Percentiles rank a stretch among this genome's conserved stretches.
phyloP scores from a whole-genome alignment of 2,113 vertebrate genomes.

The Monarcha castaneiventris region DNA sequence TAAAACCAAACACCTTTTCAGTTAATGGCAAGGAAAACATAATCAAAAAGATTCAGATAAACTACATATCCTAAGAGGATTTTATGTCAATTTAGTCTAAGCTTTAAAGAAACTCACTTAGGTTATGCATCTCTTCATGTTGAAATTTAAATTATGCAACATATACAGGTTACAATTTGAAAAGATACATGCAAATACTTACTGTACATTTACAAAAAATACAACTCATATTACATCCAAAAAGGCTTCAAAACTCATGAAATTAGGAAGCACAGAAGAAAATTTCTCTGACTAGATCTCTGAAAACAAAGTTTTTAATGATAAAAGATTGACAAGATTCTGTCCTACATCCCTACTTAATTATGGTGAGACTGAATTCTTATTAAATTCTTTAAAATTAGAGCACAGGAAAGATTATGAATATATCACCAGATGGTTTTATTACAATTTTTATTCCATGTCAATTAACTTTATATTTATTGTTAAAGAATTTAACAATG shows the following conservation, averaged over 20 bases:
- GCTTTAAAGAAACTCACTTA: not conserved
- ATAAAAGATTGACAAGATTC: not conserved
- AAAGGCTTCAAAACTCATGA: not conserved
- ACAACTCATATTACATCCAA: not conserved
- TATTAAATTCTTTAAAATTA: not conserved
- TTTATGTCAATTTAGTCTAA: not conserved
- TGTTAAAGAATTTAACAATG: not conserved
- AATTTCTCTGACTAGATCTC: not conserved
- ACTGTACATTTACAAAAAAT: not conserved
- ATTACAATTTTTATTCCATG: not conserved
- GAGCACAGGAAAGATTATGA: not conserved
- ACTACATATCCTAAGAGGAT: not conserved
- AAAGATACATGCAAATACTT: not conserved
- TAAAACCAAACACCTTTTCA: not conserved
- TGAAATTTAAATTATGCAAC: not conserved
- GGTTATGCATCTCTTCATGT: not conserved
- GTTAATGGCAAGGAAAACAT: not conserved
- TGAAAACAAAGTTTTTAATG: not conserved
- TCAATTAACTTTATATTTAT: not conserved
- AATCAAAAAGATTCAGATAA: not conserved
- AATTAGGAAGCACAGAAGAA: not conserved
- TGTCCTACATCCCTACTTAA: not conserved
- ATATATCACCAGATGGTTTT: not conserved
- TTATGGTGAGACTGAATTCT: not conserved
- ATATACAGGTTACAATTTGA: not conserved